Conservation (phyloP, 2,113 vertebrate genomes). For the Odontesthes bonariensis region DNA sequence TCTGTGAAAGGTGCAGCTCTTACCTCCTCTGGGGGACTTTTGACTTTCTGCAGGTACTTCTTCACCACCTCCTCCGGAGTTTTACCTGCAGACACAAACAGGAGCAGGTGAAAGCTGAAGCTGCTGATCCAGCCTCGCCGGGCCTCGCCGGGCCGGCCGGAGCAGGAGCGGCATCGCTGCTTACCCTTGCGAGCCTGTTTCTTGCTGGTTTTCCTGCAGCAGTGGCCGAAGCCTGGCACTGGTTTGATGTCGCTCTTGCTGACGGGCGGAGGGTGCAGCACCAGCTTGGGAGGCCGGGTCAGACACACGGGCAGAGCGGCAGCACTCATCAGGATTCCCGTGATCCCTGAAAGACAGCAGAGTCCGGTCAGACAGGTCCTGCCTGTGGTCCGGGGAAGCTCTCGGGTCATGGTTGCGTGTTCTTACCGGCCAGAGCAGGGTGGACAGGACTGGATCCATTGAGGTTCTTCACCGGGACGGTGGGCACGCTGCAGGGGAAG, state of each 20-base stretch:
- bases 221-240: slow-evolving; percentile 91
- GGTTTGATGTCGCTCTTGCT: slow-evolving; percentile 94
- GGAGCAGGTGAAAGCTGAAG: background rate
- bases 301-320: slow-evolving; percentile 93
- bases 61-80: slow-evolving; percentile 93
- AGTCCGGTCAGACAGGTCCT: background rate
- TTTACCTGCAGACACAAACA: slow-evolving; percentile 82
- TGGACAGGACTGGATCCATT: slow-evolving; percentile 92
- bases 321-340: slow-evolving; percentile 95
- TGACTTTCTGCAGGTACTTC: slow-evolving; percentile 93
- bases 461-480: slow-evolving; percentile 94
- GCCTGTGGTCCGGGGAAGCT: no score
- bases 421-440: slow-evolving; percentile 91
- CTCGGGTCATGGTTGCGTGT: background rate
- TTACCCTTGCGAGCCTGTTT: slow-evolving; percentile 94
- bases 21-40: slow-evolving; percentile 92
- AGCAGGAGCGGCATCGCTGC: background rate
- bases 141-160: no score
- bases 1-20: slow-evolving; percentile 3
- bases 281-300: slow-evolving; percentile 91
- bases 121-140: no score
- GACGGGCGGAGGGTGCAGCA: slow-evolving; percentile 92
- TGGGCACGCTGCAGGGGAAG: slow-evolving; percentile 86
- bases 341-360: slow-evolving; percentile 86
- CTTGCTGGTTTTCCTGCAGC: slow-evolving; percentile 94